Percentiles rank a stretch among this genome's conserved stretches.
Conservation (phyloP, 2,888 invertebrate species). For the Brachyopa scutellaris region DNA sequence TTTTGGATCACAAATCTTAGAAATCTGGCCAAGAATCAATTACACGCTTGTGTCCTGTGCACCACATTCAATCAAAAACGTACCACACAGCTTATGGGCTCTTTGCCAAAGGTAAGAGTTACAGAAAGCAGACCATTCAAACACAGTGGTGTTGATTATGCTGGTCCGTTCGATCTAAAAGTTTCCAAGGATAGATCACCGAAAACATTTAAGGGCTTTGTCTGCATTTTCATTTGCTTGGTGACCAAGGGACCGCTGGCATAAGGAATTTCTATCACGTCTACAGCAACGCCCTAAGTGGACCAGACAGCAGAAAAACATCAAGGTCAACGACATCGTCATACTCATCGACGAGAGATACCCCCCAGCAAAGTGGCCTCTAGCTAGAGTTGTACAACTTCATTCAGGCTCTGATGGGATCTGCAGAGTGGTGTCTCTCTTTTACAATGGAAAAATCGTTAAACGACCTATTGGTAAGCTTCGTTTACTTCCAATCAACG, state of each 20-base stretch:
- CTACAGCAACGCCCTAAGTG: background rate
- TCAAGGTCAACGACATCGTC: background rate
- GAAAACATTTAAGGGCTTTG: constrained; percentile 2
- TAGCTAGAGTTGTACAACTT: too few relatives aligned
- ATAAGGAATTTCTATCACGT: background rate
- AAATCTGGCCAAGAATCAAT: background rate
- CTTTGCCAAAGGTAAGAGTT: too few relatives aligned
- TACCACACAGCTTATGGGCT: constrained; percentile 39
- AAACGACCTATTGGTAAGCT: too few relatives aligned
- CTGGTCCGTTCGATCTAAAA: too few relatives aligned
- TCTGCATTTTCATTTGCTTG: constrained; percentile 11
- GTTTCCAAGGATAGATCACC: background rate
- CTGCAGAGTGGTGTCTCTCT: too few relatives aligned
- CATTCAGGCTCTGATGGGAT: too few relatives aligned
- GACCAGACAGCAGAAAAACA: background rate
- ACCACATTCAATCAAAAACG: too few relatives aligned
- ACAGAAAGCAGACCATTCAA: background rate
- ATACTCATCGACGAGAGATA: background rate
- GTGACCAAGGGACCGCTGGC: background rate
- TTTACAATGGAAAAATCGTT: too few relatives aligned
- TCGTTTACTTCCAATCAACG: too few relatives aligned
- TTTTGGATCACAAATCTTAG: background rate
- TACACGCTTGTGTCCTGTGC: background rate
- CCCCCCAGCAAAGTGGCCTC: background rate
- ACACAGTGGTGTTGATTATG: constrained; percentile 29